phyloP scores from a whole-genome alignment of 2,888 invertebrate species.

The Drosophila mulleri region DNA sequence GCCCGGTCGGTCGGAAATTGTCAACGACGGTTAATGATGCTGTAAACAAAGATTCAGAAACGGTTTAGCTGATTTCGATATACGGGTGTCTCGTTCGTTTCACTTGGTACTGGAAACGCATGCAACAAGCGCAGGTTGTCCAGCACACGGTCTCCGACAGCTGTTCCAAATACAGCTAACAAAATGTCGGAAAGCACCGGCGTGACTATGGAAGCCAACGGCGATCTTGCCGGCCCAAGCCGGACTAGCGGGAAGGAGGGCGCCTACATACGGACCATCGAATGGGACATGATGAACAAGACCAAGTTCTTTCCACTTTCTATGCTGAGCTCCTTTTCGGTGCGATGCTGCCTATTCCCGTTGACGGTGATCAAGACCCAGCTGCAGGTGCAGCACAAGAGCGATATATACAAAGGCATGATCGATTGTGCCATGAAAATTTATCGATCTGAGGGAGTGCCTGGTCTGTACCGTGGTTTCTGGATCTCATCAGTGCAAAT shows the following conservation, averaged over 20 bases:
- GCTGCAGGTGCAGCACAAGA: constrained; percentile 92
- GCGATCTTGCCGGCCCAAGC: constrained; percentile 50
- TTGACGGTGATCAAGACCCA: constrained; percentile 97
- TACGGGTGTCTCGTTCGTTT: constrained; percentile 16
- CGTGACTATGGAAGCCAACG: constrained; percentile 62
- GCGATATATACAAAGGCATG: constrained; percentile 93
- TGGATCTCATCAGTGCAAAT: constrained; percentile 97
- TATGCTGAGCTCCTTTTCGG: constrained; percentile 89
- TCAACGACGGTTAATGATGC: constrained; percentile 49
- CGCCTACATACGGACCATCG: constrained; percentile 92
- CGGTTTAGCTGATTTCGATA: constrained; percentile 21
- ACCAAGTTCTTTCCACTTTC: constrained; percentile 96
- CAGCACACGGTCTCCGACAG: constrained; percentile 57
- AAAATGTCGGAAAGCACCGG: constrained; percentile 65
- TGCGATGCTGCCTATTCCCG: constrained; percentile 93
- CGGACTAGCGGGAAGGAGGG: constrained; percentile 62
- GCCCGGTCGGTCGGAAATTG: constrained; percentile 44
- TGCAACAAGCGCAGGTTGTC: constrained; percentile 48
- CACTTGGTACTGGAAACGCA: constrained; percentile 48
- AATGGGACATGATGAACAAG: constrained; percentile 99
- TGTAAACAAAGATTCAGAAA: constrained; percentile 50
- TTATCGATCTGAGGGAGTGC: constrained; percentile 91
- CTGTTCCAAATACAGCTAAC: constrained; percentile 61
- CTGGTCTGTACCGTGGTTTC: constrained; percentile 96
- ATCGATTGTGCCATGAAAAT: constrained; percentile 96